These are phyloP conservation scores for Philereme vetulata DNA, from an alignment of 2,888 invertebrate species.

Conservation along the genomic window DNA sequence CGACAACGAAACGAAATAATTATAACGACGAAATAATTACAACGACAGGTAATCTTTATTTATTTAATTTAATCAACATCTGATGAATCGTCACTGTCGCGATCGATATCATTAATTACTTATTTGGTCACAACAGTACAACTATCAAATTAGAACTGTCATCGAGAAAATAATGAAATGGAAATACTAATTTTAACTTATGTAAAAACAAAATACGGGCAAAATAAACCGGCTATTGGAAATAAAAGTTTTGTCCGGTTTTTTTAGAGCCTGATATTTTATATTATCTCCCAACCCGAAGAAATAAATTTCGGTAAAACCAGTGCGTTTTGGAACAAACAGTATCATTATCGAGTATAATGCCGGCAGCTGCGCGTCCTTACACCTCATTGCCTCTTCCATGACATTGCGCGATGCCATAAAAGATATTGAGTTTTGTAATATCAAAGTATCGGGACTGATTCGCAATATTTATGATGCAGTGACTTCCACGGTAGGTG, in stretches of 20 bases:
- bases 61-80: no score
- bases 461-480: conserved; percentile 49
- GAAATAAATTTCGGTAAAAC: conserved; percentile 49
- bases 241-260: not conserved
- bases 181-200: no score
- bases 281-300: conserved; percentile 11
- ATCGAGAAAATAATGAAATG: no score
- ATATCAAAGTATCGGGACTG: conserved; percentile 56
- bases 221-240: conserved; percentile 2
- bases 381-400: conserved; percentile 80
- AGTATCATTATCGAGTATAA: conserved; percentile 62
- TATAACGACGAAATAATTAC: no score
- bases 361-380: conserved; percentile 71
- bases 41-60: no score
- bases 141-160: no score
- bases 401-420: conserved; percentile 76
- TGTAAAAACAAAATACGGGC: no score
- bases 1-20: no score
- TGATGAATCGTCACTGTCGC: no score
- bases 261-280: conserved; percentile 1
- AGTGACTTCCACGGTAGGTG: conserved; percentile 4
- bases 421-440: conserved; percentile 73
- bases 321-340: conserved; percentile 56
- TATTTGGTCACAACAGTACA: no score
- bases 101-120: no score